Evolutionary conservation across 2,797 vertebrate genomes (phyloP), one percentile per base, ranked within the genome.

Genomic region (Etheostoma nigrum): DNA sequence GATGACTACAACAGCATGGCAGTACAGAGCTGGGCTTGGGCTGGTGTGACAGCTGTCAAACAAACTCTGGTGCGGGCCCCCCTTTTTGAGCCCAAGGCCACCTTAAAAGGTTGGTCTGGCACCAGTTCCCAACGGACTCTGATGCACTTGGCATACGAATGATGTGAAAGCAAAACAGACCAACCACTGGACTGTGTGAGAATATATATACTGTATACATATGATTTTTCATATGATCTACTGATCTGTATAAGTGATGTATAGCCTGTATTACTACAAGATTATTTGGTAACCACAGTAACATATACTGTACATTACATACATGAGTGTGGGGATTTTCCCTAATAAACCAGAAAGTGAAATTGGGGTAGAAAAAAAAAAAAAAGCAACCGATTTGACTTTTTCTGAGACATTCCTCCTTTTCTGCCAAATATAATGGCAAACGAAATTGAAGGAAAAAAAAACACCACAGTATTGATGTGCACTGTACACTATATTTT

Each of bases 1-100:
- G 42, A 49, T 14, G 19, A 61, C 45, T 5, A 40, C 21, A 19
- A 18, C 14, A 4, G 27, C n/a, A 14, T 7, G 23, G 21, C 40
- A 33, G 36, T 2, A 51, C 23, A 36, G 68, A 64, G 44, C 33
- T 12, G 30, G 40, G n/a, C 15, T 53, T 5, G 21, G 18, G 62
- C 33, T 36, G 33, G 6, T 30, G 5, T 30, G 58, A 45, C 23
- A 68, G 25, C 53, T 45, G 52, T 55, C 66, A 67, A 57, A n/a
- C 27, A 18, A 15, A 12, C n/a, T 61, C 42, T 23, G 10, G 11
- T 64, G 60, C 1, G 6, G 0, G 0, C 3, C 49, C 57, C 16
- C 27, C 27, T 18, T 69, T 58, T 55, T n/a, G 18, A 52, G 18
- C 52, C 53, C 0, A 8, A 36, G 14, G 23, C 14, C 4, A 12